Percentiles rank a stretch among this genome's conserved stretches.
Conservation (phyloP, 2,113 vertebrate genomes). For the Anolis carolinensis region DNA sequence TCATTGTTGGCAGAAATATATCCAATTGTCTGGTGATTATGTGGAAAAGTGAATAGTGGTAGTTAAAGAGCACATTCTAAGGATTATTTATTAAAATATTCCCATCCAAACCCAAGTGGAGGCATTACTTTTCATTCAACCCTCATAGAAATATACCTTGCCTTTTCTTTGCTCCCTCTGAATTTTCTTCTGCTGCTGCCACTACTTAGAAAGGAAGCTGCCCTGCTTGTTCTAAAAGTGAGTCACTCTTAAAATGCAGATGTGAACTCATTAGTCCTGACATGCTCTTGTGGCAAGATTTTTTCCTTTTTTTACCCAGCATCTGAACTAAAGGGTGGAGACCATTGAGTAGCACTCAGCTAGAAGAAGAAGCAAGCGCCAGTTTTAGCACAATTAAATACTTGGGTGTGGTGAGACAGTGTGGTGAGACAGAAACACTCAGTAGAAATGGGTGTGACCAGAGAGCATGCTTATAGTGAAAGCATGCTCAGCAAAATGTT, state of each 20-base stretch:
- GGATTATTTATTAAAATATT: no score
- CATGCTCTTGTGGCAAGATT: neutral
- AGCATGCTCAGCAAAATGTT: neutral
- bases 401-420: conserved; percentile 28
- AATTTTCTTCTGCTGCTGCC: neutral
- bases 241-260: conserved; percentile 5
- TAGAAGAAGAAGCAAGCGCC: neutral
- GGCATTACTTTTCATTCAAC: no score
- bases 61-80: no score
- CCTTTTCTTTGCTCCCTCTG: no score
- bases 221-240: neutral
- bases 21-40: no score
- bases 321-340: conserved; percentile 3
- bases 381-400: conserved; percentile 12
- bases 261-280: neutral
- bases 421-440: conserved; percentile 8
- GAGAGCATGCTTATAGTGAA: neutral
- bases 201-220: neutral
- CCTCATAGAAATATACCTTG: no score
- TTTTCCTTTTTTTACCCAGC: neutral
- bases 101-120: no score
- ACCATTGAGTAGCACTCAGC: neutral
- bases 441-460: conserved; percentile 13
- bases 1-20: no score
- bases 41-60: no score